These are phyloP conservation scores for Ceramica pisi DNA, from an alignment of 2,888 invertebrate genomes.

Conservation along the genomic window DNA sequence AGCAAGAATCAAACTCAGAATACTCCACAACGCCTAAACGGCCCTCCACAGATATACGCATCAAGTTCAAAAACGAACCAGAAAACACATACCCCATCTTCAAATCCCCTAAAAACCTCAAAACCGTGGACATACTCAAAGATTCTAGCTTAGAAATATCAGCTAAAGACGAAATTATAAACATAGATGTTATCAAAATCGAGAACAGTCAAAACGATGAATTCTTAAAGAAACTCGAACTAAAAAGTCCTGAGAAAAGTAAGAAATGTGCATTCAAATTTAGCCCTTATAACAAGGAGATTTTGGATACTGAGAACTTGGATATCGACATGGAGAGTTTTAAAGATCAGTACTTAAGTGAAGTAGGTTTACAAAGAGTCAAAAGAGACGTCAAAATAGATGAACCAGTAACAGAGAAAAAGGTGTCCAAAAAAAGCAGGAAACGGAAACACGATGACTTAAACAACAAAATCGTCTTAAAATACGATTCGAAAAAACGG, in stretches of 20 bases:
- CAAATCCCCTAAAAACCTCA: slow-evolving; percentile 74
- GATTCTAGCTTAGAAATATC: slow-evolving; percentile 82
- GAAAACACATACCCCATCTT: slow-evolving; percentile 64
- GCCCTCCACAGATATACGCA: fast-evolving
- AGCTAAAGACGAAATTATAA: slow-evolving; percentile 72
- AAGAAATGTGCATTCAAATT: slow-evolving; percentile 76
- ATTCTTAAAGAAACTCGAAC: slow-evolving; percentile 41
- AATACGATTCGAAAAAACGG: slow-evolving; percentile 42
- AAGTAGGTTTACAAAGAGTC: slow-evolving; percentile 70
- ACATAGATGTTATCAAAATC: slow-evolving; percentile 75
- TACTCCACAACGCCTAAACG: slow-evolving; percentile 19
- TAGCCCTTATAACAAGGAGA: slow-evolving; percentile 73
- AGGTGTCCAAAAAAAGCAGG: slow-evolving; percentile 24
- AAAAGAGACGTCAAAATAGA: background rate
- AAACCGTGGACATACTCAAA: slow-evolving; percentile 75
- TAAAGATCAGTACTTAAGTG: slow-evolving; percentile 80
- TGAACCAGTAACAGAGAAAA: background rate
- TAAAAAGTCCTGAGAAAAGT: slow-evolving; percentile 55
- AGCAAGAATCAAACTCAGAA: background rate
- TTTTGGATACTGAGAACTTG: slow-evolving; percentile 63
- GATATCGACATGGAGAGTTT: slow-evolving; percentile 82
- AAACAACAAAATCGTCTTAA: slow-evolving; percentile 38
- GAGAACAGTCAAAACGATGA: slow-evolving; percentile 40
- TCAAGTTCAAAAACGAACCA: slow-evolving; percentile 21
- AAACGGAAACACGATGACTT: slow-evolving; percentile 32